Conservation (phyloP, 2,888 invertebrate genomes). For the Agonum fuliginosum region DNA sequence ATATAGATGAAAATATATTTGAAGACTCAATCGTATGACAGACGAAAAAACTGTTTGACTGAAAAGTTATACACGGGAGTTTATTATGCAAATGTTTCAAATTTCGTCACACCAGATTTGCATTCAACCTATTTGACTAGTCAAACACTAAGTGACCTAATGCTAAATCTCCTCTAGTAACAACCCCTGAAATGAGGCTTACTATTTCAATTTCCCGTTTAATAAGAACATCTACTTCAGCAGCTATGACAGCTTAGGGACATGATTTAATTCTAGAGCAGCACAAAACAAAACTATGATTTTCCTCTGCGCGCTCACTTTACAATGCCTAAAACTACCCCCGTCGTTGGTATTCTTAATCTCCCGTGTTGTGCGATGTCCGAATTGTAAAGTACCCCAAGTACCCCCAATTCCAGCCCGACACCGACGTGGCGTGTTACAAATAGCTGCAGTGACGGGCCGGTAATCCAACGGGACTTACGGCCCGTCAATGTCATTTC, state of each 20-base stretch:
- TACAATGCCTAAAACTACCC: conserved; percentile 29
- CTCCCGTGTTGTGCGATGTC: conserved; percentile 37
- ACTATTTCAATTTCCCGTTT: no score
- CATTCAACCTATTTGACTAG: no score
- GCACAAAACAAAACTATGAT: conserved; percentile 46
- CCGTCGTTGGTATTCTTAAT: conserved; percentile 49
- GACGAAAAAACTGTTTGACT: no score
- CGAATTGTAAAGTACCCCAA: conserved; percentile 49
- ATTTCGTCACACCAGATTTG: no score
- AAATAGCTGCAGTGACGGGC: conserved; percentile 53
- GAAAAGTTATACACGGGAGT: no score
- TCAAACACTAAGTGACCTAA: no score
- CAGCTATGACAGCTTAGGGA: neutral
- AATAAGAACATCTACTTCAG: no score
- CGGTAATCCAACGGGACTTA: conserved; percentile 56
- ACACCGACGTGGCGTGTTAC: conserved; percentile 52
- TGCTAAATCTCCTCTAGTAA: no score
- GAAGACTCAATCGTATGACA: no score
- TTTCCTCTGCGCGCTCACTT: neutral
- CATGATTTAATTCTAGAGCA: conserved; percentile 33
- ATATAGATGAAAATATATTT: no score
- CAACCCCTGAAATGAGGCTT: no score
- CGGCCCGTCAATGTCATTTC: conserved; percentile 58
- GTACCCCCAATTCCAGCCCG: conserved; percentile 45
- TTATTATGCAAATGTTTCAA: no score